These are phyloP conservation scores for Lasioglossum morio DNA, from an alignment of 2,888 invertebrate genomes.

Conservation along the genomic window DNA sequence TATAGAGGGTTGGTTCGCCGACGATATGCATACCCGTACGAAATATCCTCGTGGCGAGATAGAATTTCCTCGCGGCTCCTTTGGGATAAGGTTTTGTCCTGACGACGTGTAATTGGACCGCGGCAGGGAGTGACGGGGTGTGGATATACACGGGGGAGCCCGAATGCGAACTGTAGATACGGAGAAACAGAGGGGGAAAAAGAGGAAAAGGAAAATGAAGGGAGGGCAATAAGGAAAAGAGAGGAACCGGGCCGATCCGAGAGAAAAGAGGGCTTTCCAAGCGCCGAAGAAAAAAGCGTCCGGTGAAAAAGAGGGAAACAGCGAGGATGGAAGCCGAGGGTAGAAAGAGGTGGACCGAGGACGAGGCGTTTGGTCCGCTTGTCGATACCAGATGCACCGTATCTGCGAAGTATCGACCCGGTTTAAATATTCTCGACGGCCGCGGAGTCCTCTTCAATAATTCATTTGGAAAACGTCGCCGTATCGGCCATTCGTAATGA, in stretches of 20 bases:
- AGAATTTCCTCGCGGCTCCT: constrained; percentile 40
- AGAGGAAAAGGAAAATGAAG: neutral
- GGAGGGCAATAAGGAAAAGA: constrained; percentile 16
- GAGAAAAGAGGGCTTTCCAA: constrained; percentile 22
- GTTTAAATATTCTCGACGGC: constrained; percentile 68
- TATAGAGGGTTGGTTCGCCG: constrained; percentile 1
- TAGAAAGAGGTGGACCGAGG: constrained; percentile 28
- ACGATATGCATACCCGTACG: constrained; percentile 14
- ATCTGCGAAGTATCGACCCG: constrained; percentile 73
- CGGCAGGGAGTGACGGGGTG: neutral
- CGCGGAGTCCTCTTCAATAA: constrained; percentile 68
- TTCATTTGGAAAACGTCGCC: constrained; percentile 71
- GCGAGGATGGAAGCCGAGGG: neutral
- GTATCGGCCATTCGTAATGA: constrained; percentile 68
- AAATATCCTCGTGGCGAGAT: constrained; percentile 24
- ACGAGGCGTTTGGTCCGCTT: constrained; percentile 52
- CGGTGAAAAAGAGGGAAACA: neutral
- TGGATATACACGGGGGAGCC: constrained; percentile 20
- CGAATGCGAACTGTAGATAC: constrained; percentile 30
- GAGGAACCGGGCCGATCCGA: constrained; percentile 5
- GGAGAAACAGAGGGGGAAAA: neutral
- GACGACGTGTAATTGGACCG: constrained; percentile 47
- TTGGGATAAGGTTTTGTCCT: constrained; percentile 28
- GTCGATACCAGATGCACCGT: constrained; percentile 77
- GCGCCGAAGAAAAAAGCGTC: constrained; percentile 14